Conservation (phyloP, 2,113 vertebrate species). For the Callospermophilus lateralis region DNA sequence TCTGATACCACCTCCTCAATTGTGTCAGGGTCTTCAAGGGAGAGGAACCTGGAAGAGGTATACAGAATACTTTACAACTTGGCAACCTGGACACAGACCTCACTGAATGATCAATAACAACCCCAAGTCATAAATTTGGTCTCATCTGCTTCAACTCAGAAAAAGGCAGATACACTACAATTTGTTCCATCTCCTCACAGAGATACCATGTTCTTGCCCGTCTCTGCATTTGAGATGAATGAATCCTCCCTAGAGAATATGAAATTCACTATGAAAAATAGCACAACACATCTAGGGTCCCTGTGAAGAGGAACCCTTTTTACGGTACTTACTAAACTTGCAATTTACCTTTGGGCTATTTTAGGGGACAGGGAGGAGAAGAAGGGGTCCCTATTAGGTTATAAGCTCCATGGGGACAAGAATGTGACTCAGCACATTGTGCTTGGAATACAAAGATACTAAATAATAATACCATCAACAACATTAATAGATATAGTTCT, state of each 20-base stretch:
- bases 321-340: background rate
- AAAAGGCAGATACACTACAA: accelerated
- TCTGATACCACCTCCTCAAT: background rate
- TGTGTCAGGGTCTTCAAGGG: background rate
- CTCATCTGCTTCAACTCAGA: background rate
- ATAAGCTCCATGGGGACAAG: background rate
- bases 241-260: background rate
- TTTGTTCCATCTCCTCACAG: background rate
- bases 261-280: background rate
- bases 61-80: background rate
- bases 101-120: background rate
- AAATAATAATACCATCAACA: background rate
- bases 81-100: background rate
- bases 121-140: background rate
- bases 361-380: accelerated
- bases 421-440: background rate
- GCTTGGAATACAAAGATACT: background rate
- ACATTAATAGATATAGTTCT: background rate
- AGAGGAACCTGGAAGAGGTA: background rate
- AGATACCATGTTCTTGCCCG: background rate
- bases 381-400: background rate
- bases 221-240: background rate
- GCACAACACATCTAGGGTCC: background rate
- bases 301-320: background rate
- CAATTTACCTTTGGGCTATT: background rate